A percentile compares a stretch with the other conserved stretches of the same genome.
Conservation (phyloP, 2,113 vertebrate genomes). For the Oxygymnocypris stewartii region DNA sequence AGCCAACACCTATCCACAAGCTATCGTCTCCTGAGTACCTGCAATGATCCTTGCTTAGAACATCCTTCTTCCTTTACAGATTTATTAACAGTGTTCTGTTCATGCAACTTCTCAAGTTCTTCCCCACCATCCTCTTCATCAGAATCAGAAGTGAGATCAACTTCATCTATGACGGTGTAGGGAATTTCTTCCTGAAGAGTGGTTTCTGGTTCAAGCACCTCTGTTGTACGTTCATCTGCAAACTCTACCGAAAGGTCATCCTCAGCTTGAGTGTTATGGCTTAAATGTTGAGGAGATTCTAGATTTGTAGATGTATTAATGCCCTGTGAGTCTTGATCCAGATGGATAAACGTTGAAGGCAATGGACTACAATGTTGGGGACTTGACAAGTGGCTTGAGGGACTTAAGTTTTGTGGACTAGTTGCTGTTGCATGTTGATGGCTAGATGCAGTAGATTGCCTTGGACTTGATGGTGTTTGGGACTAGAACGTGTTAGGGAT, state of each 20-base stretch:
- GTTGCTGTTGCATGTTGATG: not conserved
- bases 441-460: not conserved
- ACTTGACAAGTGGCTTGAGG: not conserved
- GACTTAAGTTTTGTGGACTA: not conserved
- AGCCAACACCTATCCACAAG: not conserved
- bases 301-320: conserved; percentile 4
- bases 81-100: not conserved
- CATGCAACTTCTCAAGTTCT: not conserved
- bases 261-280: not conserved
- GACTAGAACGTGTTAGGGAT: not conserved
- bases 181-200: conserved; percentile 61
- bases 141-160: conserved; percentile 65
- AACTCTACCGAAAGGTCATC: not conserved
- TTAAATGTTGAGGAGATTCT: not conserved
- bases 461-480: not conserved
- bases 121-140: conserved; percentile 39
- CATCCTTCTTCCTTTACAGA: not conserved
- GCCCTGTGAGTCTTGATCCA: conserved; percentile 8
- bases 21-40: conserved; percentile 35
- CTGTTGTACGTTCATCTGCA: not conserved
- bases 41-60: not conserved
- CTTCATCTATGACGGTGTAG: conserved; percentile 72
- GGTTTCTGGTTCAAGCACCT: conserved; percentile 20
- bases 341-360: not conserved
- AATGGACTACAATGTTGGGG: not conserved